Evolutionary conservation across 2,113 vertebrate species (phyloP).

Genomic region (Gracilinanus agilis): DNA sequence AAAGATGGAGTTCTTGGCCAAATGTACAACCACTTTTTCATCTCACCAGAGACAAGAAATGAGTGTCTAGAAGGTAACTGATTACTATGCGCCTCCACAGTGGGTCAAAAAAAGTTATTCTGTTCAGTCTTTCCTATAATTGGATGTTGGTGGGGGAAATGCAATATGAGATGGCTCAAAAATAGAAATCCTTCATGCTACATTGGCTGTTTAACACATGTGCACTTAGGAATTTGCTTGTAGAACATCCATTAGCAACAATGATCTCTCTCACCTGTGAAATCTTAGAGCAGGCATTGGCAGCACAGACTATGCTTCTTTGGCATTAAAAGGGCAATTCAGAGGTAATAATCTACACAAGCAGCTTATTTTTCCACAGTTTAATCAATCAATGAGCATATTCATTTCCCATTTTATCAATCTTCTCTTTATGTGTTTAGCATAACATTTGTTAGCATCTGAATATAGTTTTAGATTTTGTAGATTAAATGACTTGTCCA

Average conservation of each 20-base stretch:
- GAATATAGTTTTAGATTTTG: no score
- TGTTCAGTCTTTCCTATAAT: conserved; percentile 21
- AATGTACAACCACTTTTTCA: background rate
- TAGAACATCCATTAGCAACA: background rate
- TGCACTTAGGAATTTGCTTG: background rate
- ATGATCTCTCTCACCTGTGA: background rate
- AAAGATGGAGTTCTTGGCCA: conserved; percentile 1
- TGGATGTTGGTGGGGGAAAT: conserved; percentile 16
- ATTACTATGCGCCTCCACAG: background rate
- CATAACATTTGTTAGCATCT: background rate
- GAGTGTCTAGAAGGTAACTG: background rate
- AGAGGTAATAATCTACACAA: no score
- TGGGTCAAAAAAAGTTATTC: conserved; percentile 26
- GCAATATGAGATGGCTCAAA: background rate
- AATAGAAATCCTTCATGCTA: background rate
- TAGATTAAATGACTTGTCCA: no score
- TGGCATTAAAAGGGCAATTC: background rate
- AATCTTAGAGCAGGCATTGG: background rate
- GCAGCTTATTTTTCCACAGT: no score
- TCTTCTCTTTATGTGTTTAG: background rate
- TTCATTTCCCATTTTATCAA: background rate
- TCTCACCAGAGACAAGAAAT: background rate
- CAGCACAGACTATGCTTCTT: background rate
- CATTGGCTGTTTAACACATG: background rate
- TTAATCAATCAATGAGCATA: background rate